Conservation (phyloP, 2,888 invertebrate species). For the Agrotis segetum region DNA sequence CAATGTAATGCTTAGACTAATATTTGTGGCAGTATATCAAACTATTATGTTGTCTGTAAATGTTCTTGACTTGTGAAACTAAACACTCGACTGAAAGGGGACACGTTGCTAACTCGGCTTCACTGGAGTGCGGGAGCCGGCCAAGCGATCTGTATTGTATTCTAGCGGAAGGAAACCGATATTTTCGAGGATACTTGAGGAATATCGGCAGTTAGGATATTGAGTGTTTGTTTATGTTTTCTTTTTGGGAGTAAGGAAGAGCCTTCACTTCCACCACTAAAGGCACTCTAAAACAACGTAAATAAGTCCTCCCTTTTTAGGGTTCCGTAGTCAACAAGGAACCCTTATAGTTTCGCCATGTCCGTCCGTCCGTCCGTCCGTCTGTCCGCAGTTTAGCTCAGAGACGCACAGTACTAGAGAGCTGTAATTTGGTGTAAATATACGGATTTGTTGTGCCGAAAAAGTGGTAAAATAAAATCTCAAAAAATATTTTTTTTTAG, state of each 20-base stretch:
- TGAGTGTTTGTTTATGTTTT: neutral
- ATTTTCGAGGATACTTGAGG: neutral
- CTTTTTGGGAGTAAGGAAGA: neutral
- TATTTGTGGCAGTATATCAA: neutral
- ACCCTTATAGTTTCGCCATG: no score
- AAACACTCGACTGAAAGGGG: conserved; percentile 38
- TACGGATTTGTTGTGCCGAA: no score
- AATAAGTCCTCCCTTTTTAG: neutral
- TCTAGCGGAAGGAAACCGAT: neutral
- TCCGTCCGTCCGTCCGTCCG: no score
- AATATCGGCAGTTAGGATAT: neutral
- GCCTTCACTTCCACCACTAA: no score
- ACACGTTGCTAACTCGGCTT: conserved; percentile 26
- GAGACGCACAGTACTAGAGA: no score
- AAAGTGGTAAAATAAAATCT: no score
- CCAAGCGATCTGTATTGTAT: neutral
- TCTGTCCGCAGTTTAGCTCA: no score
- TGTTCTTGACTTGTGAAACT: conserved; percentile 37
- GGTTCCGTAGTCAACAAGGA: no score
- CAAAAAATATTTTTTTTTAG: no score
- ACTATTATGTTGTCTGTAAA: conserved; percentile 12
- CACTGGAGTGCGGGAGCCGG: conserved; percentile 18
- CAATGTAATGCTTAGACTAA: neutral
- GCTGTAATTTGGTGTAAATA: no score
- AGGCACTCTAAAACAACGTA: neutral